Base-by-base conservation (phyloP, 1,140 invertebrate species). In the Triops longicaudatus region DNA sequence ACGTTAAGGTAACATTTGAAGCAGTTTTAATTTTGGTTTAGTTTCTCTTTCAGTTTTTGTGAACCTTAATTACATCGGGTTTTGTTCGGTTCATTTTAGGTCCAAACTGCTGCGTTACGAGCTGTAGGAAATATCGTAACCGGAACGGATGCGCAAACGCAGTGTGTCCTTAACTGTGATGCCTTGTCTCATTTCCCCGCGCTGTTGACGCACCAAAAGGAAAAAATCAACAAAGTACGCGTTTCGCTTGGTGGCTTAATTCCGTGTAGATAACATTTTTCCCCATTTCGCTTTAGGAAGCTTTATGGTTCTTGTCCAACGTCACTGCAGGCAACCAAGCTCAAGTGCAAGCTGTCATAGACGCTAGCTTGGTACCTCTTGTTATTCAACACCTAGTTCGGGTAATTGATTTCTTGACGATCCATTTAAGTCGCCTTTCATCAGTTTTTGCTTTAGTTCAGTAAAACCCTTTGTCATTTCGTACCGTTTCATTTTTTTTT, bases 71-170 rank as follows among this genome's bases (percentile, higher is more conserved):
- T 7, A 37, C 2, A 4, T 37, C 31, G 50, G 14, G 4, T 63
- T 10, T 12, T 75, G n/a, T 28, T 44, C 73, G 74, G 76, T 73
- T 76, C 31, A n/a, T 80, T 81, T n/a, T 78, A 86, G 83, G 86
- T 97, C 11, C 93, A 99, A 87, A 99, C 97, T 7, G 97, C 97
- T 27, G 97, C 97, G 1, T 86, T 99, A 26, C 87, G 97, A 80
- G 97, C 97, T 14, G 94, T 99, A 17, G 98, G 98, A 28, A 99
- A 99, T 86, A 99, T 99, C 82, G 97, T 99, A 1, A 99, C 98
- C 14, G 98, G 98, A 26, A 97, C 96, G 0, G 98, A 99, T 84
- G 96, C 99, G 80, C 98, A 99, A 84, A 99, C 98, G 9, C 97
- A 99, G 87, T 86, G 93, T 74, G 96, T 98, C 37, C 87, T 98